phyloP scores from a whole-genome alignment of 2,113 vertebrate species.

The Zootoca vivipara region DNA sequence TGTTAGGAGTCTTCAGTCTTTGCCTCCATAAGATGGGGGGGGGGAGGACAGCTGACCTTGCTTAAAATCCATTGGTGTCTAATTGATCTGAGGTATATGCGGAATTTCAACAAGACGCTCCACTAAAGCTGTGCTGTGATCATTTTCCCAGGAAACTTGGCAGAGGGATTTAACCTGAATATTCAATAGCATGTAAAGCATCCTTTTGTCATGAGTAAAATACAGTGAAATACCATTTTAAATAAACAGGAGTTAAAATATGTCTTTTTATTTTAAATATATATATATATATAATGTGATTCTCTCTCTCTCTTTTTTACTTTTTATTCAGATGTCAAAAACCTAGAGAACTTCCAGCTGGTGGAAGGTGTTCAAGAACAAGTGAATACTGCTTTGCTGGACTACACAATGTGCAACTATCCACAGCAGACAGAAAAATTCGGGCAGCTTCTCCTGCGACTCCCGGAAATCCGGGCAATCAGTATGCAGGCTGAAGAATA shows the following conservation, averaged over 20 bases:
- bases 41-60: conserved; percentile 77
- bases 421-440: conserved; percentile 98
- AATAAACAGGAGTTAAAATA: conserved; percentile 55
- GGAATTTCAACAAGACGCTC: conserved; percentile 75
- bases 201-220: conserved; percentile 61
- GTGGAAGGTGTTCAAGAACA: conserved; percentile 98
- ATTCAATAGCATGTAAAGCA: conserved; percentile 56
- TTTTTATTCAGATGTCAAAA: conserved; percentile 89
- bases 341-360: conserved; percentile 97
- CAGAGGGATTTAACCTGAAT: conserved; percentile 59
- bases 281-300: conserved; percentile 44
- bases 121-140: conserved; percentile 63
- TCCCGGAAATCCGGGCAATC: conserved; percentile 96
- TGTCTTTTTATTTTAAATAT: conserved; percentile 25
- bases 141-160: conserved; percentile 64
- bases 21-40: conserved; percentile 69
- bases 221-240: conserved; percentile 30
- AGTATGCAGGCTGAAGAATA: conserved; percentile 99
- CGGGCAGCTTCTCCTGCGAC: conserved; percentile 92
- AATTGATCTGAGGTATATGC: conserved; percentile 76
- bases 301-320: conserved; percentile 1
- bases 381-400: conserved; percentile 93
- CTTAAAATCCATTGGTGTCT: conserved; percentile 76
- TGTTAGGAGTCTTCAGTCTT: conserved; percentile 77
- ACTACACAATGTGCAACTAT: conserved; percentile 97